Percentiles rank a stretch among this genome's conserved stretches.
phyloP scores from a whole-genome alignment of 2,113 vertebrate genomes.

The Mus spicilegus region DNA sequence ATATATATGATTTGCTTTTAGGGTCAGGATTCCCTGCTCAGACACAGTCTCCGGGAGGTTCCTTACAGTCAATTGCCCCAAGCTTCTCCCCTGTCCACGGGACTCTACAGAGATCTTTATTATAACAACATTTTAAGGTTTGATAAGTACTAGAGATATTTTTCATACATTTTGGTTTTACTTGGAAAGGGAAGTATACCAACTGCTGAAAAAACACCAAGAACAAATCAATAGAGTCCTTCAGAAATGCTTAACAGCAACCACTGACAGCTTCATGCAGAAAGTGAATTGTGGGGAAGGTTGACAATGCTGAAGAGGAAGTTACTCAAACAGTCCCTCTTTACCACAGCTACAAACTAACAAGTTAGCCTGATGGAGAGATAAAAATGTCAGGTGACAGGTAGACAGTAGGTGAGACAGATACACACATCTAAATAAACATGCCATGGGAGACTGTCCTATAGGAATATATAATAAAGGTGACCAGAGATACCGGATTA shows the following conservation, averaged over 20 bases:
- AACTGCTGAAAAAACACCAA: neutral
- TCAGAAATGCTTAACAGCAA: neutral
- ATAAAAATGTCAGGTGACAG: neutral
- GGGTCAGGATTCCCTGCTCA: too few relatives aligned
- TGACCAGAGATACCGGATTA: neutral
- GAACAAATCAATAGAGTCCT: neutral
- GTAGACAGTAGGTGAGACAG: neutral
- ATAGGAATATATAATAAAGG: neutral
- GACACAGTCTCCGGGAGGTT: neutral
- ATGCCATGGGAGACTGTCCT: neutral
- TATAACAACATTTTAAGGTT: neutral
- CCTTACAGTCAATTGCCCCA: accelerated
- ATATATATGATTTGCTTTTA: neutral
- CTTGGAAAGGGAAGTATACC: neutral
- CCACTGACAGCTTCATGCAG: neutral
- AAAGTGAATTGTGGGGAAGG: slow-evolving; percentile 35
- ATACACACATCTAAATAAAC: neutral
- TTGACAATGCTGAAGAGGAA: neutral
- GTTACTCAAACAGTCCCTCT: neutral
- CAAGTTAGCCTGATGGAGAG: neutral
- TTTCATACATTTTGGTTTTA: neutral
- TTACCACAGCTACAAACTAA: neutral
- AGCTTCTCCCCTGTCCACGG: neutral
- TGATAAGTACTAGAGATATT: neutral
- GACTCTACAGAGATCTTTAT: too few relatives aligned